Evolutionary conservation across 2,797 vertebrate genomes (phyloP).

Genomic region (Gobionotothen gibberifrons): DNA sequence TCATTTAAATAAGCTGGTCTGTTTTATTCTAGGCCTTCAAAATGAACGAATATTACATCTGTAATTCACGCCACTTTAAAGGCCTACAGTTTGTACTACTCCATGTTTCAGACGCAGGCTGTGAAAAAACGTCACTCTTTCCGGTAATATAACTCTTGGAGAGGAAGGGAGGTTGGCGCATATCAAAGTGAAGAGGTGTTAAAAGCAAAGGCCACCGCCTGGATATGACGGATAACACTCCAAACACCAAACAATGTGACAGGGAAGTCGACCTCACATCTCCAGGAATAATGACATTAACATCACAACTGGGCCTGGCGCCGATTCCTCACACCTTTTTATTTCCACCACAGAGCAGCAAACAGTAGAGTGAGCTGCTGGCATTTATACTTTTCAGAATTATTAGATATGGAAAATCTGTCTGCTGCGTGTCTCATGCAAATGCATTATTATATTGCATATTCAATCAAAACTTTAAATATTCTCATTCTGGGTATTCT

Average conservation of each 20-base stretch:
- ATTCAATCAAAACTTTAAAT: background rate
- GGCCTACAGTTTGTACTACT: background rate
- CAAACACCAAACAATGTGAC: conserved; percentile 84
- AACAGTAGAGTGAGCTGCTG: conserved; percentile 11
- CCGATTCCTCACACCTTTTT: conserved; percentile 77
- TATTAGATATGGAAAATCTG: conserved; percentile 11
- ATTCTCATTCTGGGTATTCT: background rate
- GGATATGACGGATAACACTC: conserved; percentile 90
- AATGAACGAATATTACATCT: background rate
- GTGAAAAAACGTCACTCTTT: conserved; percentile 90
- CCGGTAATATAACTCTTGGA: conserved; percentile 87
- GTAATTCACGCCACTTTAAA: background rate
- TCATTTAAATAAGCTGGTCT: rapidly evolving
- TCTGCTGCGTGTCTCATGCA: background rate
- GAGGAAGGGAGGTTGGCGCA: conserved; percentile 88
- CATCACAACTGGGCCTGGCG: conserved; percentile 85
- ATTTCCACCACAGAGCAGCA: conserved; percentile 37
- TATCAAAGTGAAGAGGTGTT: conserved; percentile 94
- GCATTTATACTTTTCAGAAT: background rate
- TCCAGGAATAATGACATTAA: conserved; percentile 86
- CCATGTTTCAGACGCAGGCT: conserved; percentile 69
- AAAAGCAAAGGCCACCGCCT: conserved; percentile 86
- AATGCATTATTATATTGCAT: background rate
- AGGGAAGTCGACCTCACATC: conserved; percentile 86
- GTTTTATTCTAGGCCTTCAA: background rate